A percentile compares a stretch with the other conserved stretches of the same genome.
Conservation (phyloP, 2,888 invertebrate genomes). For the Bhutanitis thaidina region DNA sequence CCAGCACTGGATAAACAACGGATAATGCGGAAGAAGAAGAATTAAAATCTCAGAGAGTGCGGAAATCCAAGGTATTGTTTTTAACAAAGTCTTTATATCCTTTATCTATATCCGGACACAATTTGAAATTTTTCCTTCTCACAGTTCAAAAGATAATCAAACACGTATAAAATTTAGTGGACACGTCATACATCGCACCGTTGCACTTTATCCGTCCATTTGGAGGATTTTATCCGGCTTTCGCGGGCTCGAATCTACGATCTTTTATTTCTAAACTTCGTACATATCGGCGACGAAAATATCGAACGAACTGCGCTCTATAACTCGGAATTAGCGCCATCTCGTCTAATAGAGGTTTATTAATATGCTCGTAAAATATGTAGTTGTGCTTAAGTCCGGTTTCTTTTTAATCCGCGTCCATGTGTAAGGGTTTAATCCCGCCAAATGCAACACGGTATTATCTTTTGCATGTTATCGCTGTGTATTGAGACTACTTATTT, state of each 20-base stretch:
- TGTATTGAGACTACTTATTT: conserved; percentile 6
- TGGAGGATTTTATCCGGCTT: conserved; percentile 26
- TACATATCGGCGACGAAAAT: conserved; percentile 26
- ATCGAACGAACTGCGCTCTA: conserved; percentile 19
- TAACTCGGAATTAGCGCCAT: conserved; percentile 41
- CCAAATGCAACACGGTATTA: conserved; percentile 17
- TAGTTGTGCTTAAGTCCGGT: conserved; percentile 37
- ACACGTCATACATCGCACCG: conserved; percentile 13
- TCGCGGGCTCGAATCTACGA: conserved; percentile 13
- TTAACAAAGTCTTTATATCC: no score
- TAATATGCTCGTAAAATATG: conserved; percentile 40
- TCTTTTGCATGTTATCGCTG: conserved; percentile 12
- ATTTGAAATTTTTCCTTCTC: background rate
- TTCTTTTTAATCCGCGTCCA: conserved; percentile 33
- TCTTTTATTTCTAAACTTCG: conserved; percentile 23
- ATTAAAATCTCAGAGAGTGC: no score
- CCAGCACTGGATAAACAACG: no score
- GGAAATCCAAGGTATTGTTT: no score
- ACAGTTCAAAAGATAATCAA: conserved; percentile 10
- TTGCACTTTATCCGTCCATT: conserved; percentile 31
- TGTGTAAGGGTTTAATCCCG: conserved; percentile 11
- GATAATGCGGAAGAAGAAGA: no score
- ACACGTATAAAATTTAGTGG: conserved; percentile 13
- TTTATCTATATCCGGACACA: background rate
- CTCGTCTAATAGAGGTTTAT: conserved; percentile 49